Percentiles rank a stretch among this genome's conserved stretches.
Evolutionary conservation across 2,888 invertebrate species (phyloP).

Genomic region (Eristalis intricaria): DNA sequence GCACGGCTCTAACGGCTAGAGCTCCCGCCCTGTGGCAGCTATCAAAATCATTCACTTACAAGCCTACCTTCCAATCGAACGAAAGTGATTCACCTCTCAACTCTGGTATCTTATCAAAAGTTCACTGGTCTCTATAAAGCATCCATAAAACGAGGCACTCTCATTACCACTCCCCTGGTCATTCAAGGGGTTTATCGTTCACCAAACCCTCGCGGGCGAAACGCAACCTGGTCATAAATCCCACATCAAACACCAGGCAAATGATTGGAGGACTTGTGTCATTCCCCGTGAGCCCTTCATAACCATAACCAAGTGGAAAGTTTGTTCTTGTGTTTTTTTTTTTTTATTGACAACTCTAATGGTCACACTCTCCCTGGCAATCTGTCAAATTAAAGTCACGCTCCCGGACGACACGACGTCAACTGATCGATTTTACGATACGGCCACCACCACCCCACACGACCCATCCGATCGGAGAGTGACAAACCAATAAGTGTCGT

Average conservation of each 20-base stretch:
- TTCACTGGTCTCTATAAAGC: background rate
- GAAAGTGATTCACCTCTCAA: background rate
- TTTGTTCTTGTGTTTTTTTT: background rate
- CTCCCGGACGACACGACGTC: background rate
- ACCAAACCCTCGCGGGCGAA: background rate
- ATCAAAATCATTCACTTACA: too few species aligned
- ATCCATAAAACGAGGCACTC: background rate
- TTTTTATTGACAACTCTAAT: conserved; percentile 19
- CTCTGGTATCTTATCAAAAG: background rate
- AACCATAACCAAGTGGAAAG: background rate
- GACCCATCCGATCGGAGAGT: conserved; percentile 54
- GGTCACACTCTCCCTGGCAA: conserved; percentile 19
- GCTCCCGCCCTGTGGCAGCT: too few species aligned
- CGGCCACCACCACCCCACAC: conserved; percentile 10
- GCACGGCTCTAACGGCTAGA: too few species aligned
- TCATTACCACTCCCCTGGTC: background rate
- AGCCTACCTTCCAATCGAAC: background rate
- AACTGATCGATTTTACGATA: conserved; percentile 54
- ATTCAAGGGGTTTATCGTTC: background rate
- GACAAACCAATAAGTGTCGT: conserved; percentile 64
- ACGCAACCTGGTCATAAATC: conserved; percentile 2
- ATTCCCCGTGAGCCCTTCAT: too few species aligned
- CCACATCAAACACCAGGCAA: conserved; percentile 3
- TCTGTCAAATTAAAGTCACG: conserved; percentile 20
- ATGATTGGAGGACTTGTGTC: background rate